Base-by-base conservation (phyloP, 2,888 invertebrate genomes). In the Hydriomena furcata region DNA sequence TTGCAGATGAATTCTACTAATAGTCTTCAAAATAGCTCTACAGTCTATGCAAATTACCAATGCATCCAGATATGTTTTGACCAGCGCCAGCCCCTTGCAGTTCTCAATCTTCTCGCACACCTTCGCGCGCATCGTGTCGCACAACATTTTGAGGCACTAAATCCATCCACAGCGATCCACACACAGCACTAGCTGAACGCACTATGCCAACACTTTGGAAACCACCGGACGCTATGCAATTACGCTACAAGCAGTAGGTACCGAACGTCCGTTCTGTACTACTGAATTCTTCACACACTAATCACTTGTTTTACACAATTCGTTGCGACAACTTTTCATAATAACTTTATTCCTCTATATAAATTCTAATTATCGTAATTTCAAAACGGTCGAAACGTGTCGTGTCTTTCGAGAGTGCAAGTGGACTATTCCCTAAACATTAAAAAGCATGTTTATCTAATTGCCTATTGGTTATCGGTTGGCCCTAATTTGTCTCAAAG, bases 361-460 rank as follows among this genome's bases (percentile, higher is more conserved):
- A 48, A 24, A 28, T 50, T 56, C 43, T 8, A 42, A 34, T 43
- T 49, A 56, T 48, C 35, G 12, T 28, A 45, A 46, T 52, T 53
- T 50, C 32, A 48, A 38, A 55, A 57, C 30, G 28, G 28, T 35
- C 47, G 35, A 53, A 37, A 42, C 46, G 47, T 27, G 41, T 46
- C 36, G 37, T 28, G 46, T 20, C 28, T 58, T 61, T 61, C 58
- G 49, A 63, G 61, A 55, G 56, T 43, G 43, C 49, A 52, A 47
- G 52, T 31, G n/a, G 25, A 51, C 52, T 47, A 52, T 65, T 69
- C 68, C 68, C 58, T 58, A 68, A 66, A 65, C 73, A 73, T 73
- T 85, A 87, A 87, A n/a, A 83, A 76, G 79, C 73, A 68, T 80
- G 71, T 73, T 88, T 87, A 84, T 82, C 84, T 86, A 84, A 87